A percentile compares a stretch with the other conserved stretches of the same genome.
Evolutionary conservation across 1,140 invertebrate genomes (phyloP).

Genomic region (Notospermus geniculatus): DNA sequence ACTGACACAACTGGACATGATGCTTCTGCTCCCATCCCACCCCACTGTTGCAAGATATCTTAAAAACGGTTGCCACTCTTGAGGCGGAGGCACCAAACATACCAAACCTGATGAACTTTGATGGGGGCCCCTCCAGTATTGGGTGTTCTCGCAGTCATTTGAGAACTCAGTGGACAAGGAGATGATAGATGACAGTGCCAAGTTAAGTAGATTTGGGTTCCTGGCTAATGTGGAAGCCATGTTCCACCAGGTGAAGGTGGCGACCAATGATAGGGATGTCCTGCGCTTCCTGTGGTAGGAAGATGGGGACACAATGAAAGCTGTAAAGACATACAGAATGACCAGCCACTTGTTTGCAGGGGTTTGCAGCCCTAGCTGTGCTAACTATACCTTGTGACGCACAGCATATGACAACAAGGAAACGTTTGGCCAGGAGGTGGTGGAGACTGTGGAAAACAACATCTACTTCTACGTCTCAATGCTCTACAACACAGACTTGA

Average conservation of each 20-base stretch:
- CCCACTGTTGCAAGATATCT: too few species aligned
- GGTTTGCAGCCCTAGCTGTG: slow-evolving; percentile 10
- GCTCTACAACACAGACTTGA: too few species aligned
- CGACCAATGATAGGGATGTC: neutral
- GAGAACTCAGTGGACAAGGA: neutral
- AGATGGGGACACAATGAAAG: neutral
- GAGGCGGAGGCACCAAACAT: too few species aligned
- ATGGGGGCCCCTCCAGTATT: slow-evolving; percentile 3
- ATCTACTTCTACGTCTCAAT: too few species aligned
- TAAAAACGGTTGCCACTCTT: too few species aligned
- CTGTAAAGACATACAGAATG: slow-evolving; percentile 15
- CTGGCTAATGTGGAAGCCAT: neutral
- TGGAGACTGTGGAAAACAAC: too few species aligned
- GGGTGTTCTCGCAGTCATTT: neutral
- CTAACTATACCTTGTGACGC: slow-evolving; percentile 11
- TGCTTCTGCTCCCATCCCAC: too few species aligned
- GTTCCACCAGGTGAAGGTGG: slow-evolving; percentile 8
- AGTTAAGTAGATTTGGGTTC: neutral
- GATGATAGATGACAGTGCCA: neutral
- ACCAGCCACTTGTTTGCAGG: slow-evolving; percentile 17
- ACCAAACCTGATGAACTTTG: slow-evolving; percentile 1
- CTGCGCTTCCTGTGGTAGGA: slow-evolving; percentile 13
- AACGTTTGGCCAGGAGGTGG: too few species aligned
- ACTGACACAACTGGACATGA: too few species aligned
- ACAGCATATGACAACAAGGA: neutral